A percentile compares a stretch with the other conserved stretches of the same genome.
phyloP scores from a whole-genome alignment of 2,113 vertebrate species.

The Periophthalmus modestus region DNA sequence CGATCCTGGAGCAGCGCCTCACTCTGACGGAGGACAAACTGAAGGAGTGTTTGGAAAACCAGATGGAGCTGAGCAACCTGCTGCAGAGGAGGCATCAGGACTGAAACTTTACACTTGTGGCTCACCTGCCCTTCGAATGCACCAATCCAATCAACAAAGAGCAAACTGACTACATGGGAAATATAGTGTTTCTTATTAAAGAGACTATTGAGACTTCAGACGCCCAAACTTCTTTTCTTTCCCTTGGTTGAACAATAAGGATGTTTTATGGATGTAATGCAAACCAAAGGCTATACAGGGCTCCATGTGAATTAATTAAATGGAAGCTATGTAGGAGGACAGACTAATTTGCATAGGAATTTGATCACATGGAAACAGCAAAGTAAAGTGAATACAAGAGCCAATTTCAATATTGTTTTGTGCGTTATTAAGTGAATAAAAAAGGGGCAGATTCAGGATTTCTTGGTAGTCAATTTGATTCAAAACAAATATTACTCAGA shows the following conservation, averaged over 20 bases:
- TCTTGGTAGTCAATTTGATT: too few relatives aligned
- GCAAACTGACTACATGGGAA: not conserved
- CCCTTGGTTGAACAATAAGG: not conserved
- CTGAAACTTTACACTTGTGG: conserved; percentile 23
- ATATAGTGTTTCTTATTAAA: not conserved
- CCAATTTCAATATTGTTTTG: too few relatives aligned
- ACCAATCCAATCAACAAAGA: not conserved
- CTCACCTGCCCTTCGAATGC: not conserved
- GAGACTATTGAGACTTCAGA: not conserved
- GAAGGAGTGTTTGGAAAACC: conserved; percentile 91
- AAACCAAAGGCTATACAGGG: not conserved
- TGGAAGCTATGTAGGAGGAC: too few relatives aligned
- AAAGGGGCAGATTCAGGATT: too few relatives aligned
- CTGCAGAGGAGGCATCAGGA: conserved; percentile 51
- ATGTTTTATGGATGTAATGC: not conserved
- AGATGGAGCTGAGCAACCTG: conserved; percentile 83
- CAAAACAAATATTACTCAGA: too few relatives aligned
- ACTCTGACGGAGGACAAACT: conserved; percentile 93
- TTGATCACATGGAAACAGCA: too few relatives aligned
- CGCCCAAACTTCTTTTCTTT: not conserved
- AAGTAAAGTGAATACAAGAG: too few relatives aligned
- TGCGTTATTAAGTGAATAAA: too few relatives aligned
- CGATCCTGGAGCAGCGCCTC: conserved; percentile 87
- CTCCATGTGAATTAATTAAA: not conserved
- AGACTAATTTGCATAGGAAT: too few relatives aligned